Base-by-base conservation (phyloP, 2,888 invertebrate genomes). In the Kuschelorhynchus macadamiae region DNA sequence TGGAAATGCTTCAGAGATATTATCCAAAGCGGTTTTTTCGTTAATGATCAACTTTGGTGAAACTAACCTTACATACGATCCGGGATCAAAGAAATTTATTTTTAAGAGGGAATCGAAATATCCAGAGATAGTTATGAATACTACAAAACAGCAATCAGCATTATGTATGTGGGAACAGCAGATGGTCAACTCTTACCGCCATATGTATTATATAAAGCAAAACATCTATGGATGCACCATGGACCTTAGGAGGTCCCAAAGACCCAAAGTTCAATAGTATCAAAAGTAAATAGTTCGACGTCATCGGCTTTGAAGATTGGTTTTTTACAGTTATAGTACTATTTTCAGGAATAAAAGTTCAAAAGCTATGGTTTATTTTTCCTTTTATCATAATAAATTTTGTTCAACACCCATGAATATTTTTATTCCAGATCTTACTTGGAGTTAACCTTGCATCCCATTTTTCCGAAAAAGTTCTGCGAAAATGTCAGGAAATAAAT, bases 151-250 rank as follows among this genome's bases (percentile, higher is more conserved):
- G 14, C 63, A 7, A 63, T 56, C 44, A 61, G 55, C 32, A 9
- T 55, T 5, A 67, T 67, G 57, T 65, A 52, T 44, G 53, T 41
- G 81, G 75, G 39, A 9, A 76, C 77, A 49, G 82, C 83, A 7
- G 72, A 65, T 52, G 84, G 83, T 4, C 57, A 71, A 33, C 20
- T 80, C 1, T 68, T 83, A 14, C 82, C 82, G 2, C 74, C 76
- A 14, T 84, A 83, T 20, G 80, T 84, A 2, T 80, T 82, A 0
- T 83, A 84, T 70, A 85, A 84, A 74, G 74, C 82, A 2, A 72
- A 74, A 60, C 55, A 81, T 25, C 3, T 85, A 4, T 82, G 79
- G 72, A n/a, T n/a, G 69, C 77, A 33, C 75, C 79, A 5, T 85
- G 84, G 84, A 77, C 73, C 8, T 72, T 73, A 71, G 78, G 79